Evolutionary conservation across 2,888 invertebrate genomes (phyloP).

Genomic region (Lissocephala sabroskyi): DNA sequence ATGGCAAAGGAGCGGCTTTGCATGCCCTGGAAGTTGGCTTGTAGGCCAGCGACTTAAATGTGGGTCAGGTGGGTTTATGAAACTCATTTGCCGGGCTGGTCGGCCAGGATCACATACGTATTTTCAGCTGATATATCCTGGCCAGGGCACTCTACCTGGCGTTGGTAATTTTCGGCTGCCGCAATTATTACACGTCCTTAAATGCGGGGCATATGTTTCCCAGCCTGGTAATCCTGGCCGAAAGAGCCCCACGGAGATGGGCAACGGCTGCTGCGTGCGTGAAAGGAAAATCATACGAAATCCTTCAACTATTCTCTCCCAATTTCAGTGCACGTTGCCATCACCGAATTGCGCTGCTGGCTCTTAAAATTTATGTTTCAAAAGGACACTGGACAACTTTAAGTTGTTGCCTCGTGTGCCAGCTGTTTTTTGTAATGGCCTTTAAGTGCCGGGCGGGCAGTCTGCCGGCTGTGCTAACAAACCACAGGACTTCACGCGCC

Average conservation of each 20-base stretch:
- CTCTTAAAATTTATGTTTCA: conserved; percentile 56
- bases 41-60: conserved; percentile 8
- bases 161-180: conserved; percentile 1
- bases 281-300: too few relatives aligned
- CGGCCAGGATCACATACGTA: conserved; percentile 1
- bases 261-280: too few relatives aligned
- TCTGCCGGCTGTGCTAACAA: conserved; percentile 8
- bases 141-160: too few relatives aligned
- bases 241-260: not conserved
- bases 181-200: conserved; percentile 48
- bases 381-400: conserved; percentile 40
- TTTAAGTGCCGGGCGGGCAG: conserved; percentile 30
- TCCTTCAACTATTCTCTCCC: too few relatives aligned
- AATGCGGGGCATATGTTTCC: conserved; percentile 2
- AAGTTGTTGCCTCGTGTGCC: conserved; percentile 23
- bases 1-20: not conserved
- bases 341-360: conserved; percentile 52
- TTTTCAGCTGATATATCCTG: not conserved
- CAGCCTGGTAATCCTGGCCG: too few relatives aligned
- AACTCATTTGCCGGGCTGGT: conserved; percentile 43
- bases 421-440: conserved; percentile 18
- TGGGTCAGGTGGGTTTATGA: conserved; percentile 46
- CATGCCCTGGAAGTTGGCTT: not conserved
- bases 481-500: conserved; percentile 40
- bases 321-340: too few relatives aligned